Conservation (phyloP, 2,888 invertebrate species). For the Lathronympha strigana region DNA sequence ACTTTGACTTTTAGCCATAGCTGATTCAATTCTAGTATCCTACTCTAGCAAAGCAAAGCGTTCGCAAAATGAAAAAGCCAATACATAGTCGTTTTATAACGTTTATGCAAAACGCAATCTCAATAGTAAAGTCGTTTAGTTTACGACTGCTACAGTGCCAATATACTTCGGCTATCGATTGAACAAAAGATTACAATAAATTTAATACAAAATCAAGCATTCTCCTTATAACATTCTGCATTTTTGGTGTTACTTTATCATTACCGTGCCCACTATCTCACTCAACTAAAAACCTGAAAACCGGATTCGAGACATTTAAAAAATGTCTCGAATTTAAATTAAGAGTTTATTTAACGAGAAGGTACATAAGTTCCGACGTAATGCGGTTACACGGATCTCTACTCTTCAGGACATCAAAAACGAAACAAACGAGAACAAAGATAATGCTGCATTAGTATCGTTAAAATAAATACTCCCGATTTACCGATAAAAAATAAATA, state of each 20-base stretch:
- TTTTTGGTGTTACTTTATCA: slow-evolving; percentile 16
- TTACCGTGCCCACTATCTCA: slow-evolving; percentile 32
- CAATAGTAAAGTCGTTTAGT: slow-evolving; percentile 67
- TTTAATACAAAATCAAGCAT: slow-evolving; percentile 25
- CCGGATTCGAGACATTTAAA: background rate
- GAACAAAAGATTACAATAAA: slow-evolving; percentile 37
- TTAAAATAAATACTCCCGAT: slow-evolving; percentile 55
- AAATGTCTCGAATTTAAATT: slow-evolving; percentile 26
- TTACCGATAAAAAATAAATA: slow-evolving; percentile 59
- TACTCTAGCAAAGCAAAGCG: slow-evolving; percentile 53
- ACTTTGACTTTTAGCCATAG: slow-evolving; percentile 42
- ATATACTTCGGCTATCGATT: slow-evolving; percentile 40
- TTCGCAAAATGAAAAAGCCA: slow-evolving; percentile 52
- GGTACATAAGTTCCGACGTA: slow-evolving; percentile 37
- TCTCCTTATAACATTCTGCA: slow-evolving; percentile 15
- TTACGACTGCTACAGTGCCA: slow-evolving; percentile 60
- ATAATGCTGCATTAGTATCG: slow-evolving; percentile 57
- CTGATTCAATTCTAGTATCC: slow-evolving; percentile 50
- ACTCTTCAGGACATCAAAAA: slow-evolving; percentile 50
- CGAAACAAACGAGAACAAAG: slow-evolving; percentile 49
- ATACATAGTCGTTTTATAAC: slow-evolving; percentile 48
- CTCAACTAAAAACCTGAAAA: slow-evolving; percentile 24
- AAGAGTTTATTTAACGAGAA: slow-evolving; percentile 32
- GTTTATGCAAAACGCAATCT: slow-evolving; percentile 63
- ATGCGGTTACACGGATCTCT: slow-evolving; percentile 48